Conservation (phyloP, 2,888 invertebrate species). For the Sabatieria punctata region DNA sequence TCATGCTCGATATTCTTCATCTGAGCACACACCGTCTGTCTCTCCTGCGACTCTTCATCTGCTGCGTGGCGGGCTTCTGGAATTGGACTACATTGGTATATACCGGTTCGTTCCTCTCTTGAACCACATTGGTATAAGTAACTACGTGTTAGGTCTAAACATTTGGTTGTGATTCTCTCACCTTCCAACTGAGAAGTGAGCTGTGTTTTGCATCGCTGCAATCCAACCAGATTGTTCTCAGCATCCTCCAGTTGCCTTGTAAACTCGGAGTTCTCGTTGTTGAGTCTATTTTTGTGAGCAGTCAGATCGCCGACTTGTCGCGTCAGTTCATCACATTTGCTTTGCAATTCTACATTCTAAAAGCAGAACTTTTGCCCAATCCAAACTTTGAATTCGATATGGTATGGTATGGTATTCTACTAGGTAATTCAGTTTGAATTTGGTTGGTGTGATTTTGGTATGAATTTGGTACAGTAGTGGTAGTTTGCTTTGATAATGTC, state of each 20-base stretch:
- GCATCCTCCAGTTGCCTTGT: slow-evolving; percentile 94
- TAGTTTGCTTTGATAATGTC: no score
- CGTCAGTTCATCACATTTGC: slow-evolving; percentile 88
- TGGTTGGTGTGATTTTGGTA: no score
- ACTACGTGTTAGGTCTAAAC: no score
- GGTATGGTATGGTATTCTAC: no score
- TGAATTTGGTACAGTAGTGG: no score
- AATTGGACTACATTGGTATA: no score
- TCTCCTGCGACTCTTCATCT: background rate
- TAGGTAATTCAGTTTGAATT: no score
- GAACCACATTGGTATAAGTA: no score
- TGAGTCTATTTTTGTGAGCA: slow-evolving; percentile 70
- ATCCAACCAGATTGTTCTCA: slow-evolving; percentile 82
- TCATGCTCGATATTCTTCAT: slow-evolving; percentile 48
- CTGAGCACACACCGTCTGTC: background rate
- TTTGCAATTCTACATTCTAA: slow-evolving; percentile 74
- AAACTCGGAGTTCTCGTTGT: slow-evolving; percentile 90
- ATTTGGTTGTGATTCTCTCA: slow-evolving; percentile 80
- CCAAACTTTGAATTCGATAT: no score
- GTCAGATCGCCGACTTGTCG: slow-evolving; percentile 83
- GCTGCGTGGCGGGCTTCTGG: no score
- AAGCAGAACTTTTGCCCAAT: no score
- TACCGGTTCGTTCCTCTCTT: no score
- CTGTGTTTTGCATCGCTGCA: slow-evolving; percentile 76
- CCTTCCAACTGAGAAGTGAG: slow-evolving; percentile 92